Evolutionary conservation across 37 sponge, comb jelly and placozoan species (phyloP).

Genomic region (Halichondria panicea): DNA sequence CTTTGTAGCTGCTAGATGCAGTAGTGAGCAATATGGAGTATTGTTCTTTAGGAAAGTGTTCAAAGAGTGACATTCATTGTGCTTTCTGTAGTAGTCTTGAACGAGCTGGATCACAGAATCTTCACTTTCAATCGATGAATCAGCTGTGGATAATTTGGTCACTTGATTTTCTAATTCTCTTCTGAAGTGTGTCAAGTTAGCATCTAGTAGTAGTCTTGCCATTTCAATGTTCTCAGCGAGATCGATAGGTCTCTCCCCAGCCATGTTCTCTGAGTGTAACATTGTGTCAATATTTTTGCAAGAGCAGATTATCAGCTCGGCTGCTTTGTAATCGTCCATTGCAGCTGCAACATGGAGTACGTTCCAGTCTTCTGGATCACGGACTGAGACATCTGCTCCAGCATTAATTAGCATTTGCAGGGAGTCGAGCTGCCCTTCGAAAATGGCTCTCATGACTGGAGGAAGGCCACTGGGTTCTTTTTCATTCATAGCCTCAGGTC

Average conservation of each 20-base stretch:
- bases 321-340: slow-evolving; percentile 69
- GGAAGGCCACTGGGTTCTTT: slow-evolving; percentile 66
- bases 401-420: slow-evolving; percentile 42
- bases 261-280: slow-evolving; percentile 31
- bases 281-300: slow-evolving; percentile 11
- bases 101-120: slow-evolving; percentile 17
- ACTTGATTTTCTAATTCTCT: not conserved
- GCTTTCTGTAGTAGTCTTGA: too few species aligned
- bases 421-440: slow-evolving; percentile 52
- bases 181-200: slow-evolving; percentile 49
- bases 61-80: slow-evolving; percentile 16
- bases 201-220: slow-evolving; percentile 52
- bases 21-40: slow-evolving; percentile 37
- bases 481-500: slow-evolving; percentile 32
- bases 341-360: slow-evolving; percentile 69
- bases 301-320: slow-evolving; percentile 29
- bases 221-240: slow-evolving; percentile 67
- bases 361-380: slow-evolving; percentile 70
- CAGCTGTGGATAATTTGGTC: not conserved
- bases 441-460: slow-evolving; percentile 59
- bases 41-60: slow-evolving; percentile 32
- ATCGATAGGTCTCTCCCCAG: slow-evolving; percentile 72
- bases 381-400: slow-evolving; percentile 56
- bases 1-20: slow-evolving; percentile 71
- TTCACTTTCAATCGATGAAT: slow-evolving; percentile 1